Percentiles rank a stretch among this genome's conserved stretches.
Conservation (phyloP, 2,888 invertebrate genomes). For the Pycnomerus fuliginosus region DNA sequence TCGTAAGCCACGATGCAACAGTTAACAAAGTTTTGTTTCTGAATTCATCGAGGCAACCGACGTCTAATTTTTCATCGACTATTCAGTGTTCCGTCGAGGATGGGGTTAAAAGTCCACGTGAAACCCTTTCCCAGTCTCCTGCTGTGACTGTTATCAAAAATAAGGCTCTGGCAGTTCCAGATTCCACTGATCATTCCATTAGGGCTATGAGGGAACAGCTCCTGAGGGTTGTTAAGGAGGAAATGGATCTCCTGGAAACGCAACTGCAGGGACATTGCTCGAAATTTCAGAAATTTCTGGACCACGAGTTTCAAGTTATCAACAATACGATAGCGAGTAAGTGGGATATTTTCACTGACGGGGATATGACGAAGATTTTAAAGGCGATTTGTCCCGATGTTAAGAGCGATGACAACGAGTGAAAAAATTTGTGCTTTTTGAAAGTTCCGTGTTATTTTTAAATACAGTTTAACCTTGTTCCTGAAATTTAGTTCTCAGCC, state of each 20-base stretch:
- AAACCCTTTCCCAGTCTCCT: background rate
- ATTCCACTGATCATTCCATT: constrained; percentile 4
- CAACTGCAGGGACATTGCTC: constrained; percentile 40
- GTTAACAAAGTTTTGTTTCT: constrained; percentile 31
- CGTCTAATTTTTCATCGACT: constrained; percentile 14
- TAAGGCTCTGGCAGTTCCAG: background rate
- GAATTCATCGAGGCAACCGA: constrained; percentile 17
- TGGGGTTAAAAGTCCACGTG: constrained; percentile 1
- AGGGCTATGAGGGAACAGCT: constrained; percentile 27
- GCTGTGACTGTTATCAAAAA: background rate
- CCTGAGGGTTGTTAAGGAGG: constrained; percentile 30
- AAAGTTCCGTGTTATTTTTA: no score
- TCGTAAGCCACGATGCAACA: constrained; percentile 31
- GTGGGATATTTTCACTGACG: constrained; percentile 39
- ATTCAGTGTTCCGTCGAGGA: constrained; percentile 7
- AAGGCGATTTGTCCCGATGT: no score
- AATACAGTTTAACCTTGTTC: no score
- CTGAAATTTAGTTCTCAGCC: no score
- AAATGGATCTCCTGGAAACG: constrained; percentile 36
- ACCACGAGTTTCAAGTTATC: constrained; percentile 42
- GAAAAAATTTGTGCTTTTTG: no score
- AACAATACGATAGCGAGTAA: constrained; percentile 38
- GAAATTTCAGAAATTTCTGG: constrained; percentile 41
- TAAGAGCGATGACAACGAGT: no score
- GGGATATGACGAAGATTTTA: constrained; percentile 25